phyloP scores from a whole-genome alignment of 2,888 invertebrate genomes.

The Corbicula japonica region DNA sequence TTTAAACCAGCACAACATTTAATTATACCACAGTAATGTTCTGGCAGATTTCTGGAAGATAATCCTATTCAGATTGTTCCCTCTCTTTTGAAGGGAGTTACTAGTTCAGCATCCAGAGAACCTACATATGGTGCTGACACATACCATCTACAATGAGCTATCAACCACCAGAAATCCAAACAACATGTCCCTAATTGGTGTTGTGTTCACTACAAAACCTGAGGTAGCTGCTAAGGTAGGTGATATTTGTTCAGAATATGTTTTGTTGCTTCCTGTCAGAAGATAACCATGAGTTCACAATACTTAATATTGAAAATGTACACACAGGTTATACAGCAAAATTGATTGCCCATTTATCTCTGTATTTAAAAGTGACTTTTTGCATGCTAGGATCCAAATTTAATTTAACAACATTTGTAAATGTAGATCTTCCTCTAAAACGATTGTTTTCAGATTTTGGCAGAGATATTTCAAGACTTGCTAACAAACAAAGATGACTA shows the following conservation, averaged over 20 bases:
- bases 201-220: slow-evolving; percentile 94
- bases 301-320: slow-evolving; percentile 1
- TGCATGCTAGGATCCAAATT: too few species aligned
- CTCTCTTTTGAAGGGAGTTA: slow-evolving; percentile 93
- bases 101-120: slow-evolving; percentile 94
- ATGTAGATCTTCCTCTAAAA: not conserved
- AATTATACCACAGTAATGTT: too few species aligned
- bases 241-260: too few species aligned
- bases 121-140: slow-evolving; percentile 94
- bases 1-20: too few species aligned
- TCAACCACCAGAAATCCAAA: slow-evolving; percentile 96
- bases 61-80: too few species aligned
- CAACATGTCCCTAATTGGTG: slow-evolving; percentile 96
- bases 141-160: slow-evolving; percentile 97
- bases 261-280: too few species aligned
- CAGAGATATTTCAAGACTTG: slow-evolving; percentile 91
- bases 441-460: slow-evolving; percentile 82
- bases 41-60: too few species aligned
- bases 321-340: too few species aligned
- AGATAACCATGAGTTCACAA: too few species aligned
- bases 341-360: too few species aligned
- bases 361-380: too few species aligned
- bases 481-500: slow-evolving; percentile 94
- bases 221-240: slow-evolving; percentile 91
- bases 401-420: too few species aligned